Percentiles rank a stretch among this genome's conserved stretches.
phyloP scores from a whole-genome alignment of 2,888 invertebrate genomes.

The Beris chalybata region DNA sequence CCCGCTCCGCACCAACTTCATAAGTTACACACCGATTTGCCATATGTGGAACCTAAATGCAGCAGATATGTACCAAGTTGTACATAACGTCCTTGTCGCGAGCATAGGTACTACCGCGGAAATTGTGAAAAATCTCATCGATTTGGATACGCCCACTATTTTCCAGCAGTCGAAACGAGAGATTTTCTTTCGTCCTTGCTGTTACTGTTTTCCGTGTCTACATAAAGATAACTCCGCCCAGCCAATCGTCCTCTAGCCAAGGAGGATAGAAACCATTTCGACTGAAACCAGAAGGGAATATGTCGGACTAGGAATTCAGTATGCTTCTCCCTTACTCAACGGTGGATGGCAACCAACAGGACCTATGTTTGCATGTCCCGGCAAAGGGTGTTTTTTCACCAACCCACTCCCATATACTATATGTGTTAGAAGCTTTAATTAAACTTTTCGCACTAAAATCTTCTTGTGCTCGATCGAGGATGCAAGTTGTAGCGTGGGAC shows the following conservation, averaged over 20 bases:
- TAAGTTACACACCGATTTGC: slow-evolving; percentile 17
- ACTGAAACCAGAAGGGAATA: slow-evolving; percentile 25
- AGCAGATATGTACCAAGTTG: slow-evolving; percentile 5
- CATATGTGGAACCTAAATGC: slow-evolving; percentile 20
- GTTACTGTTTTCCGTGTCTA: background rate
- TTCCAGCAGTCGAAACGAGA: background rate
- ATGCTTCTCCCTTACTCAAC: slow-evolving; percentile 32
- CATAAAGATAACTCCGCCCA: slow-evolving; percentile 24
- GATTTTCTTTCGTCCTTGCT: slow-evolving; percentile 23
- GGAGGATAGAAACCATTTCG: background rate
- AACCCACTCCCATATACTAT: slow-evolving; percentile 11
- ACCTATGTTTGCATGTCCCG: background rate
- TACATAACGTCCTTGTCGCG: too few relatives aligned
- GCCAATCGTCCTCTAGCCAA: background rate
- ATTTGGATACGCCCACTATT: background rate
- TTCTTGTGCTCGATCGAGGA: slow-evolving; percentile 20
- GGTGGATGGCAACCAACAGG: background rate
- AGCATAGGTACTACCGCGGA: too few relatives aligned
- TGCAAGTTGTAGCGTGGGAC: slow-evolving; percentile 3
- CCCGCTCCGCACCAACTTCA: slow-evolving; percentile 12
- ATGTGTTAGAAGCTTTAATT: slow-evolving; percentile 33
- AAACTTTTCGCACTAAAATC: slow-evolving; percentile 31
- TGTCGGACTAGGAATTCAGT: slow-evolving; percentile 34
- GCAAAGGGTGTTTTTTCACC: background rate
- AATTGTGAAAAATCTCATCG: background rate